Conservation (phyloP, 2,113 vertebrate genomes). For the Theropithecus gelada region DNA sequence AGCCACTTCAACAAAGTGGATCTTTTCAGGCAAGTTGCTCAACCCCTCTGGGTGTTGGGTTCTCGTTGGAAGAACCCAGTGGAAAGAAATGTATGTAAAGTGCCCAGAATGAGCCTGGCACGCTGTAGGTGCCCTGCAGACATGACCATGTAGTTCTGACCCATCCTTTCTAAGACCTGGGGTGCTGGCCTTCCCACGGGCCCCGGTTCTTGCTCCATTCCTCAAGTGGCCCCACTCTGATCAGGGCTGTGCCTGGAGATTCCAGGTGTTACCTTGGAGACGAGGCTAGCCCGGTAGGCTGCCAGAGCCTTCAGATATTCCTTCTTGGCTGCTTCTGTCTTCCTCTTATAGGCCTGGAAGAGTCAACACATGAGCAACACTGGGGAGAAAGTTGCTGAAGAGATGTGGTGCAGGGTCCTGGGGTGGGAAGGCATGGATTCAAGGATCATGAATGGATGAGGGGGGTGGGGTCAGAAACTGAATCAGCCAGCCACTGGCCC, state of each 20-base stretch:
- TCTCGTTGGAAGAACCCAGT: background rate
- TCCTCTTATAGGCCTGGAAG: slow-evolving; percentile 98
- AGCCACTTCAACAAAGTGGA: too few species aligned
- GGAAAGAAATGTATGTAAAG: background rate
- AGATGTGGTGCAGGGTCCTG: background rate
- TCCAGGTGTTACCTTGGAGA: slow-evolving; percentile 95
- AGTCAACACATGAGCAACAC: slow-evolving; percentile 47
- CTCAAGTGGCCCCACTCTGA: background rate
- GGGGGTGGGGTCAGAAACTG: background rate
- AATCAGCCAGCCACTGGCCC: background rate
- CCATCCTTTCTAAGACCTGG: background rate
- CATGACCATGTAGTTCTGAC: fast-evolving
- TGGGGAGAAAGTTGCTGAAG: background rate
- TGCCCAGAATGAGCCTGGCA: too few species aligned
- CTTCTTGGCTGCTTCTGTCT: slow-evolving; percentile 99
- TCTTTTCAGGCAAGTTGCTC: background rate
- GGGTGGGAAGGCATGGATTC: background rate
- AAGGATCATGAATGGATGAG: background rate
- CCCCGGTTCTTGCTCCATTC: background rate
- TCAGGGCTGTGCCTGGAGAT: background rate
- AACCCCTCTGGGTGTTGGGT: background rate
- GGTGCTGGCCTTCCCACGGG: fast-evolving
- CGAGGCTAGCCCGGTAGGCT: slow-evolving; percentile 97
- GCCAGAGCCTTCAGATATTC: slow-evolving; percentile 99
- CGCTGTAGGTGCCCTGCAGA: background rate